These are phyloP conservation scores for Pogonomyrmex californicus DNA, from an alignment of 1,140 invertebrate genomes.

Conservation along the genomic window DNA sequence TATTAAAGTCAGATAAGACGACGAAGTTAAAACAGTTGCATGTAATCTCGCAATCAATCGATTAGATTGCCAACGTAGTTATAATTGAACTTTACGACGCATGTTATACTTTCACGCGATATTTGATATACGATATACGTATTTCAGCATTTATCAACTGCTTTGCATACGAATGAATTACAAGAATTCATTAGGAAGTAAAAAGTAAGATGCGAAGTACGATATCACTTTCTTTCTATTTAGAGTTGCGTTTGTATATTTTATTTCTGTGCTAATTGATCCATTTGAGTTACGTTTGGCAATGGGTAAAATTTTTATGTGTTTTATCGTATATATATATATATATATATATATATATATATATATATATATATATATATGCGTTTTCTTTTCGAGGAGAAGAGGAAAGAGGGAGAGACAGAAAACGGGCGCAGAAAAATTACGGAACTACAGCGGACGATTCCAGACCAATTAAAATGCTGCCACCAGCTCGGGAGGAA, in stretches of 20 bases:
- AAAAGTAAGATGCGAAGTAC: slow-evolving; percentile 18
- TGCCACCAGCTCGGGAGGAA: slow-evolving; percentile 31
- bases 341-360: no score
- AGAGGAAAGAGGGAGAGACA: not conserved
- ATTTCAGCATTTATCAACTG: slow-evolving; percentile 18
- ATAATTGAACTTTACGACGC: slow-evolving; percentile 32
- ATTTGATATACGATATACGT: slow-evolving; percentile 17
- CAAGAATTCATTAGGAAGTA: not conserved
- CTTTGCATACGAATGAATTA: slow-evolving; percentile 15
- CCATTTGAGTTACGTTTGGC: slow-evolving; percentile 1
- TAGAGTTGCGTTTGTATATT: not conserved
- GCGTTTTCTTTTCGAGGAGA: not conserved
- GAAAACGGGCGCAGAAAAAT: slow-evolving; percentile 9
- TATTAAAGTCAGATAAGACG: not conserved
- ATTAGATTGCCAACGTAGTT: slow-evolving; percentile 6
- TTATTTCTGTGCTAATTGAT: slow-evolving; percentile 3
- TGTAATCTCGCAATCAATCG: slow-evolving; percentile 7
- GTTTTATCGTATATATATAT: not conserved
- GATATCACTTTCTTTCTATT: slow-evolving; percentile 1
- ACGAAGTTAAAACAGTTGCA: slow-evolving; percentile 7
- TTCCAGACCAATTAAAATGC: slow-evolving; percentile 49
- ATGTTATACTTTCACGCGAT: slow-evolving; percentile 35
- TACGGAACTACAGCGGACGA: slow-evolving; percentile 33
- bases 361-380: no score
- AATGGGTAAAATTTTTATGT: slow-evolving; percentile 9